Evolutionary conservation across 2,797 vertebrate genomes (phyloP).

Genomic region (Champsocephalus esox): DNA sequence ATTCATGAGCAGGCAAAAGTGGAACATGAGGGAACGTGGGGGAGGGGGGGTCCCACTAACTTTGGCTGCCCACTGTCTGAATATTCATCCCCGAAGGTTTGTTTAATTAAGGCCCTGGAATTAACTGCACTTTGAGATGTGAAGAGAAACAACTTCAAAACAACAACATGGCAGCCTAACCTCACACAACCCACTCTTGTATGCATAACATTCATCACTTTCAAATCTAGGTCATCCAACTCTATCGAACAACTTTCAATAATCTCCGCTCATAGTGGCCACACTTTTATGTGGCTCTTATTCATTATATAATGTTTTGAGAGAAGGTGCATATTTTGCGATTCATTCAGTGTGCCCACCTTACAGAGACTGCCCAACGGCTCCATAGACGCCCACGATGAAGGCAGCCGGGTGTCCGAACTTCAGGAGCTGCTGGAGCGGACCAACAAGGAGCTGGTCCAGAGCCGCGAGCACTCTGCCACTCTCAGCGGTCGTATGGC

Average conservation of each 20-base stretch:
- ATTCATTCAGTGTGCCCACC: constrained; percentile 31
- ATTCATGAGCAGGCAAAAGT: constrained; percentile 53
- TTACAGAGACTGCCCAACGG: constrained; percentile 88
- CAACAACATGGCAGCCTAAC: constrained; percentile 62
- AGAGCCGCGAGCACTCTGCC: constrained; percentile 90
- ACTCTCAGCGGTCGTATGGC: constrained; percentile 85
- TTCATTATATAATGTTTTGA: not conserved
- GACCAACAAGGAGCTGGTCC: constrained; percentile 92
- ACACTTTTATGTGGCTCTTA: constrained; percentile 12
- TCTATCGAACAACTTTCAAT: constrained; percentile 30
- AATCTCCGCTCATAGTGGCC: constrained; percentile 5
- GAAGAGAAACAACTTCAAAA: constrained; percentile 72
- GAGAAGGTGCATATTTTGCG: not conserved
- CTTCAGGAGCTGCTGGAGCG: constrained; percentile 95
- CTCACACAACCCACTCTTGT: constrained; percentile 37
- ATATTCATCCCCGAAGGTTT: constrained; percentile 71
- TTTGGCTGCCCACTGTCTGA: constrained; percentile 65
- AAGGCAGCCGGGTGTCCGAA: constrained; percentile 86
- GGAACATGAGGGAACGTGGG: constrained; percentile 49
- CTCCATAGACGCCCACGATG: constrained; percentile 90
- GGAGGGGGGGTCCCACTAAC: constrained; percentile 51
- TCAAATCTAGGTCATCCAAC: constrained; percentile 65
- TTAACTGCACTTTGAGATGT: constrained; percentile 71
- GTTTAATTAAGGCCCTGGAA: constrained; percentile 76
- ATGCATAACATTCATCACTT: constrained; percentile 46